Base-by-base conservation (phyloP, 1,140 invertebrate species). In the Carcinoscorpius rotundicauda region DNA sequence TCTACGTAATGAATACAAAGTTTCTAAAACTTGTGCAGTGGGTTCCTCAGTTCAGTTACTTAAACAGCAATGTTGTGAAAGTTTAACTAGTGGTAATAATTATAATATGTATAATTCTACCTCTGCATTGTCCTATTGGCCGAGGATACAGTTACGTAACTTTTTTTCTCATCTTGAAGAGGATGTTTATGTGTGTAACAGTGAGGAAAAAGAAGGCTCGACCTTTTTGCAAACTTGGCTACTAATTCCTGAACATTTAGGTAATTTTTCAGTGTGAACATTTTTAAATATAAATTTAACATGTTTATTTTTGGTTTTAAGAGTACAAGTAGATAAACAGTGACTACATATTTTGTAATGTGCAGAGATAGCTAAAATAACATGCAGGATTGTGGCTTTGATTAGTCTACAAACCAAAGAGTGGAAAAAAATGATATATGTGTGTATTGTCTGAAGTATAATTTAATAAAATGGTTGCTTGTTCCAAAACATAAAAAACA, bases 151-250 rank as follows among this genome's bases (percentile, higher is more conserved):
- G 6, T 8, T 70, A 68, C 62, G 58, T 65, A 59, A 60, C 6
- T 29, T 29, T 29, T 29, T 63, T 6, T 56, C 55, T 53, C 64
- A 70, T 64, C 58, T 68, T 63, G 62, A 62, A 60, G 61, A 68
- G 59, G 66, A 68, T 64, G 51, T 67, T n/a, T 58, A 63, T 58
- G 65, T 64, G 62, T 66, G 66, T 59, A 61, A 58, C 51, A 61
- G 61, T 29, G 6, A 56, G 4, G 29, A 60, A 8, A 58, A 51
- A 49, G 58, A 65, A 29, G 29, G 29, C 51, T 65, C 58, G n/a
- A 64, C 60, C 58, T 53, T 63, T 29, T 62, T 63, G 48, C 62
- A 65, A n/a, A 29, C 29, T 29, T 58, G 61, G 5, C 10, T 49
- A 51, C 3, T 10, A 53, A 51, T 66, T 10, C 53, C 58, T 5